Evolutionary conservation across 2,797 vertebrate genomes (phyloP).

Genomic region (Hyperoplus lanceolatus): DNA sequence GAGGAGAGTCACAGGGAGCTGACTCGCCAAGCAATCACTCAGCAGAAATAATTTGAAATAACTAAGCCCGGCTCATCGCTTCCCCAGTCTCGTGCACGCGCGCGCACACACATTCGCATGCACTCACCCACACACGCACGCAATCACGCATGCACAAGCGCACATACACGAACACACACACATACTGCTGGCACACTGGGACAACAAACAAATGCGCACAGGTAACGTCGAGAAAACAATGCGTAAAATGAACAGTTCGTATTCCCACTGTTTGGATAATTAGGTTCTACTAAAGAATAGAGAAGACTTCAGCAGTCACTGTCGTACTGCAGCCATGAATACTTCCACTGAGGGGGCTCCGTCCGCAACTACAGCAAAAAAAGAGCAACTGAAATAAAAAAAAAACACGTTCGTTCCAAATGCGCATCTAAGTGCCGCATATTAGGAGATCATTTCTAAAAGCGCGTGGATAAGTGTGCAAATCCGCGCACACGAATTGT

Average conservation of each 20-base stretch:
- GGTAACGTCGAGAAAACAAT: slow-evolving; percentile 24
- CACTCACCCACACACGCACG: slow-evolving; percentile 37
- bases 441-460: slow-evolving; percentile 27
- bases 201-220: slow-evolving; percentile 52
- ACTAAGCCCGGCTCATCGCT: slow-evolving; percentile 53
- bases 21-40: slow-evolving; percentile 68
- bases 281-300: slow-evolving; percentile 13
- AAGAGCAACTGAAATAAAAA: slow-evolving; percentile 28
- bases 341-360: slow-evolving; percentile 45
- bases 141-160: slow-evolving; percentile 11
- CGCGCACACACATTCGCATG: slow-evolving; percentile 14
- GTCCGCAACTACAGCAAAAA: slow-evolving; percentile 41
- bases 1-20: slow-evolving; percentile 47
- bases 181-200: slow-evolving; percentile 65
- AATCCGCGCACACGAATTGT: slow-evolving; percentile 1
- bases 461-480: slow-evolving; percentile 12
- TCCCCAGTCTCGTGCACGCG: slow-evolving; percentile 31
- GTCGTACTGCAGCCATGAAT: slow-evolving; percentile 56
- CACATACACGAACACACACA: slow-evolving; percentile 6
- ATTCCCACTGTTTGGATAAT: slow-evolving; percentile 10
- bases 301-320: slow-evolving; percentile 24
- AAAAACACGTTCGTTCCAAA: slow-evolving; percentile 48
- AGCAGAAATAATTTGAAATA: slow-evolving; percentile 75
- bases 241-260: slow-evolving; percentile 44
- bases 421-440: slow-evolving; percentile 68